A percentile compares a stretch with the other conserved stretches of the same genome.
Evolutionary conservation across 2,888 invertebrate species (phyloP).

Genomic region (Apoda limacodes): DNA sequence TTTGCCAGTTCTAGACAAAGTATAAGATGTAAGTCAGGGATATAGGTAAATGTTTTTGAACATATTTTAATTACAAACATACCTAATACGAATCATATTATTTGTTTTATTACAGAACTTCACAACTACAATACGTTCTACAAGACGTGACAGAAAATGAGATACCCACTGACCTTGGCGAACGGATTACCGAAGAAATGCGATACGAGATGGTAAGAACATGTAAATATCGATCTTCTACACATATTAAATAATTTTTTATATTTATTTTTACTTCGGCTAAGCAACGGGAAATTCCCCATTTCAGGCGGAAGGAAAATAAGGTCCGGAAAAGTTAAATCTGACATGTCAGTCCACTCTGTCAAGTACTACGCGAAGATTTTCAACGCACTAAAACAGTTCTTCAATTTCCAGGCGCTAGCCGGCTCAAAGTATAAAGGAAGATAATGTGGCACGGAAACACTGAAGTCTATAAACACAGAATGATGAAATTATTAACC

Average conservation of each 20-base stretch:
- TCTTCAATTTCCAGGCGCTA: conserved; percentile 63
- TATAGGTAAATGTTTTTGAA: too few species aligned
- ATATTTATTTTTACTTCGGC: conserved; percentile 27
- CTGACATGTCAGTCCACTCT: conserved; percentile 54
- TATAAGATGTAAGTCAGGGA: too few species aligned
- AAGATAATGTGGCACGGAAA: conserved; percentile 32
- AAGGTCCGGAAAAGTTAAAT: conserved; percentile 59
- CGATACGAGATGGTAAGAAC: conserved; percentile 86
- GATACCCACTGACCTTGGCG: conserved; percentile 90
- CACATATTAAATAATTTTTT: too few species aligned
- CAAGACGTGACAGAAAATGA: conserved; percentile 91
- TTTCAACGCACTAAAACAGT: conserved; percentile 62
- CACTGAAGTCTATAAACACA: conserved; percentile 17
- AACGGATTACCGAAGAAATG: conserved; percentile 92
- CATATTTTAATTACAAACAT: too few species aligned
- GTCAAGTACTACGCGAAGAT: conserved; percentile 60
- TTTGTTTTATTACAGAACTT: conserved; percentile 72
- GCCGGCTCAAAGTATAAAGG: conserved; percentile 61
- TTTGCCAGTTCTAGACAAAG: too few species aligned
- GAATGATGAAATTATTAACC: background rate
- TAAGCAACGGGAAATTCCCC: conserved; percentile 35
- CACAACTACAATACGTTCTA: conserved; percentile 84
- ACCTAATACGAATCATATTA: too few species aligned
- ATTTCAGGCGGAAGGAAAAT: conserved; percentile 66
- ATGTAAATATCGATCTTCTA: conserved; percentile 58